phyloP scores from a whole-genome alignment of 2,797 vertebrate genomes.

The Acipenser transmontanus region DNA sequence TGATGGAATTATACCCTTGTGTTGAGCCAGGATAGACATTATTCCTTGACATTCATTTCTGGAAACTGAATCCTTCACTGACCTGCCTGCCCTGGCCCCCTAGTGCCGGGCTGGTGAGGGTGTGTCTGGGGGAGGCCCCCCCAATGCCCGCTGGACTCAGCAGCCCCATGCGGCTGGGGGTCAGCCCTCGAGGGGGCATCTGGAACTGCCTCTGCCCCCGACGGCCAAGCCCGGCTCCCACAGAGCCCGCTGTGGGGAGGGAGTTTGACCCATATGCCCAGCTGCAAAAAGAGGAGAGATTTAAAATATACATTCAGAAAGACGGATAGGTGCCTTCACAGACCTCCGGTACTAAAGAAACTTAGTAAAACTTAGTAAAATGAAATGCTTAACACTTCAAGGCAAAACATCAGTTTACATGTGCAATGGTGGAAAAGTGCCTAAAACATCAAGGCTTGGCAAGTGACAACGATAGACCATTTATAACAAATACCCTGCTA shows the following conservation, averaged over 20 bases:
- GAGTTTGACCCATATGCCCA: slow-evolving; percentile 92
- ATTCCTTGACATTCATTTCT: not conserved
- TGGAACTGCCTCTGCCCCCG: slow-evolving; percentile 81
- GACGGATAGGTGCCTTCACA: not conserved
- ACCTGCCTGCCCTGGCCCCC: slow-evolving; percentile 84
- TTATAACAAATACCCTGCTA: no score
- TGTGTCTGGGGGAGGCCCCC: slow-evolving; percentile 76
- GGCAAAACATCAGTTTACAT: not conserved
- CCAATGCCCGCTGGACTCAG: slow-evolving; percentile 74
- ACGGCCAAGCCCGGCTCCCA: slow-evolving; percentile 77
- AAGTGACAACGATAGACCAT: not conserved
- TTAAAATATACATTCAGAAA: slow-evolving; percentile 1
- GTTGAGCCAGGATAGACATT: no score
- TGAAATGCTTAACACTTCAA: not conserved
- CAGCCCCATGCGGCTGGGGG: slow-evolving; percentile 72
- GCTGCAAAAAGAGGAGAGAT: slow-evolving; percentile 46
- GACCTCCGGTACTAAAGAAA: not conserved
- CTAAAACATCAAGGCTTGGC: slow-evolving; percentile 16
- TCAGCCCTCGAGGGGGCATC: slow-evolving; percentile 77
- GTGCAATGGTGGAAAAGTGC: not conserved
- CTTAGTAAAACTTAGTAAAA: not conserved
- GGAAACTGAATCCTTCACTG: slow-evolving; percentile 29
- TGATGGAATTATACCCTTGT: no score
- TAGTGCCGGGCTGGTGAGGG: slow-evolving; percentile 71
- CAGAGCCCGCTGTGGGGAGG: slow-evolving; percentile 95